Evolutionary conservation across 2,797 vertebrate species (phyloP), one percentile per base, ranked within the genome.

Genomic region (Lagocephalus sceleratus): DNA sequence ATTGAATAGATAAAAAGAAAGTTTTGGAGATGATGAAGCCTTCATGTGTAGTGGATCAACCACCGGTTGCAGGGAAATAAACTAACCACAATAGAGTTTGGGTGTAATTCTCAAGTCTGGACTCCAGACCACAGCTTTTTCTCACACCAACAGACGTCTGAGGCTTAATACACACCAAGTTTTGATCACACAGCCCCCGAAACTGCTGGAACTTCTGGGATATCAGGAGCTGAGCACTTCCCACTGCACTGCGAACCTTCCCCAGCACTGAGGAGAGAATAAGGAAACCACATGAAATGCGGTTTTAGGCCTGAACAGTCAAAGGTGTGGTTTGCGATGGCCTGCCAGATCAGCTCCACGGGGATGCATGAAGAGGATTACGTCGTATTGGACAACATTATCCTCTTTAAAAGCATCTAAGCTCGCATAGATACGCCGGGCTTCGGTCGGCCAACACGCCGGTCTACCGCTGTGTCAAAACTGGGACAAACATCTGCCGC

Each of bases 121-220:
- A 25, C 25, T 29, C 29, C 11, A 8, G 29, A 25, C 25, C 5
- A 25, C 2, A 25, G 25, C 1, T 25, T 25, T 25, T 8, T 8
- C 2, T 35, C 12, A 35, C 12, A 14, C 12, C 32, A 35, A 35
- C 32, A 35, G 26, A 3, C 32, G 14, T 14, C 32, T 35, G 12
- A 35, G 12, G 3, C 12, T 12, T 14, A 35, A 91, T 60, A 94
- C 94, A 90, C 77, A 99, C 97, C 97, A 98, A 81, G 90, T 99
- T 99, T 85, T 99, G 97, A 60, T 99, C 95, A 87, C 97, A 99
- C 81, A 99, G 92, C 66, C 95, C 96, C 1, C 93, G 93, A 84
- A 99, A 99, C 84, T 99, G 97, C 89, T 97, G 94, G 88, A 99
- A 99, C 89, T 99, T 99, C 92, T 99, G 94, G 59, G 95, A 94